Conservation (phyloP, 2,797 vertebrate genomes). For the Arrhamphus sclerolepis region DNA sequence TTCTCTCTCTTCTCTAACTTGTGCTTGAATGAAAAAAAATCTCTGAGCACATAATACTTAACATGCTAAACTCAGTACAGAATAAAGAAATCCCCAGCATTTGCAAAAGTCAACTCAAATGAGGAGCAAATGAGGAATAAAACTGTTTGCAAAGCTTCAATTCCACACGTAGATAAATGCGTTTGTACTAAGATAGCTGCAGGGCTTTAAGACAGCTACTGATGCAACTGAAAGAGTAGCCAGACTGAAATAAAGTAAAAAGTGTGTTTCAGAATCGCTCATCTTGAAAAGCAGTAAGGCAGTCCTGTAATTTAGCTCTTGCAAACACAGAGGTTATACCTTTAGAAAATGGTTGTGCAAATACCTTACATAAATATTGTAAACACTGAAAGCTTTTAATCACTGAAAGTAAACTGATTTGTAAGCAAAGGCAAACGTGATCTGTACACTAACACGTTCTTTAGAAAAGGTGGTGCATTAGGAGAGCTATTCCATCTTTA, state of each 20-base stretch:
- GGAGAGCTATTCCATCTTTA: slow-evolving; percentile 24
- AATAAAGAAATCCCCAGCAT: slow-evolving; percentile 1
- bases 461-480: slow-evolving; percentile 8
- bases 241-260: slow-evolving; percentile 17
- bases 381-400: too few species aligned
- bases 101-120: slow-evolving; percentile 40
- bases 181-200: slow-evolving; percentile 30
- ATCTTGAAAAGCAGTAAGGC: too few species aligned
- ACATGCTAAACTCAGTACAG: neutral
- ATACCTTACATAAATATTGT: too few species aligned
- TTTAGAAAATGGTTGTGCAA: too few species aligned
- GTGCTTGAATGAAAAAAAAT: neutral
- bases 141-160: slow-evolving; percentile 36
- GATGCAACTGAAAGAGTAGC: slow-evolving; percentile 47
- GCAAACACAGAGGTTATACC: too few species aligned
- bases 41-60: neutral
- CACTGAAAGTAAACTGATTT: too few species aligned
- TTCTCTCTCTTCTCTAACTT: too few species aligned
- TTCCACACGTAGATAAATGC: slow-evolving; percentile 15
- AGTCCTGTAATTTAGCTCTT: too few species aligned
- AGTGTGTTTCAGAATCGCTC: neutral
- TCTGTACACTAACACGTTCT: neutral
- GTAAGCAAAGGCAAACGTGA: too few species aligned
- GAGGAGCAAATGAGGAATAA: slow-evolving; percentile 19
- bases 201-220: slow-evolving; percentile 35